These are phyloP conservation scores for Nesogale talazaci DNA, from an alignment of 2,113 vertebrate species.

Conservation along the genomic window DNA sequence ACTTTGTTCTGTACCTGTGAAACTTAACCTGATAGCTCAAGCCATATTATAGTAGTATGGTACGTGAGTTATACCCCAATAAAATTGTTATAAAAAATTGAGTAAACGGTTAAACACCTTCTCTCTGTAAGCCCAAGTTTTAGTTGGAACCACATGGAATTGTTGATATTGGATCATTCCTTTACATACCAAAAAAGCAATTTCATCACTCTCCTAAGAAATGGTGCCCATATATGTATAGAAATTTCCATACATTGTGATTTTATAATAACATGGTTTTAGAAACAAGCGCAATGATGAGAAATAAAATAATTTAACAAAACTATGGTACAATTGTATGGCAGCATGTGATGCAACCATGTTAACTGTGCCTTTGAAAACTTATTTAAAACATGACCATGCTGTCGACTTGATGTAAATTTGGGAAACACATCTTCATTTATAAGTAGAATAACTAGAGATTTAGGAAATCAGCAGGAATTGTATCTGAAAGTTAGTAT, in stretches of 20 bases:
- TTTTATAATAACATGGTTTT: conserved; percentile 45
- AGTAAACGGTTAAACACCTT: neutral
- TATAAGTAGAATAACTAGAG: neutral
- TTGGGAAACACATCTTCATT: neutral
- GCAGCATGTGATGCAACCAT: conserved; percentile 10
- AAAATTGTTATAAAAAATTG: neutral
- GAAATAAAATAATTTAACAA: neutral
- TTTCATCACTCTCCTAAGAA: neutral
- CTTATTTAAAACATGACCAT: conserved; percentile 4
- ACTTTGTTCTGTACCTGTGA: too few relatives aligned
- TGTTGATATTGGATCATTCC: neutral
- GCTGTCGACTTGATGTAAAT: neutral
- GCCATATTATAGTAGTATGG: neutral
- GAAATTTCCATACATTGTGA: neutral
- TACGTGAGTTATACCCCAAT: conserved; percentile 7
- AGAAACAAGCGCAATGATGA: conserved; percentile 24
- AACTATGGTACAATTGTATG: neutral
- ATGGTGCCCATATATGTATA: neutral
- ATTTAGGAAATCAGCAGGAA: conserved; percentile 16
- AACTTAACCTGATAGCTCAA: too few relatives aligned
- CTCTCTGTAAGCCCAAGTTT: neutral
- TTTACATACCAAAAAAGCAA: conserved; percentile 28
- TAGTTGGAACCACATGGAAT: neutral
- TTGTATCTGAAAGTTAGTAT: conserved; percentile 2
- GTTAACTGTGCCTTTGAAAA: conserved; percentile 3